Evolutionary conservation across 2,888 invertebrate species (phyloP).

Genomic region (Xestia sexstrigata): DNA sequence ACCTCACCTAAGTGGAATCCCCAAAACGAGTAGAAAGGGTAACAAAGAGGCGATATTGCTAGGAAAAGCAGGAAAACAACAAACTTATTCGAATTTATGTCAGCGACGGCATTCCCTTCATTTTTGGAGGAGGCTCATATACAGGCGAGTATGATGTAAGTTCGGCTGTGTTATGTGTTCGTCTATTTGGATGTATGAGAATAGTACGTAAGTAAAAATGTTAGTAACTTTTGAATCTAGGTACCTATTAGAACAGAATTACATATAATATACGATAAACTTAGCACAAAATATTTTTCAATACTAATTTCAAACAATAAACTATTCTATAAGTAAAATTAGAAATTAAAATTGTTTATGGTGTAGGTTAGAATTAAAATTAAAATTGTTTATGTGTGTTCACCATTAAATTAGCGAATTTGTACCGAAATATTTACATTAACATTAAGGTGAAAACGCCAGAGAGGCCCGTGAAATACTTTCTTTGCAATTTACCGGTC

Average conservation of each 20-base stretch:
- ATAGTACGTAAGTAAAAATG: background rate
- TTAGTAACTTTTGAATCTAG: background rate
- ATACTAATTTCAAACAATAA: background rate
- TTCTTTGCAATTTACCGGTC: too few relatives aligned
- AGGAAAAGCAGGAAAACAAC: slow-evolving; percentile 26
- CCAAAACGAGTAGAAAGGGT: slow-evolving; percentile 4
- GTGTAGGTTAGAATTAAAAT: background rate
- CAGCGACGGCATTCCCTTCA: slow-evolving; percentile 25
- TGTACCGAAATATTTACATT: background rate
- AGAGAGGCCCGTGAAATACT: too few relatives aligned
- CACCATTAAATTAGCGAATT: background rate
- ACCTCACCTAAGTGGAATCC: slow-evolving; percentile 4
- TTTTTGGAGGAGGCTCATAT: slow-evolving; percentile 4
- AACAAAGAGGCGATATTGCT: slow-evolving; percentile 27
- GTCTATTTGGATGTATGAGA: background rate
- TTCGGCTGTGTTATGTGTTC: background rate
- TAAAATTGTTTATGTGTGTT: background rate
- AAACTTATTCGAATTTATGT: slow-evolving; percentile 34
- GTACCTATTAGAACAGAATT: background rate
- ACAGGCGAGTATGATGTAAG: background rate
- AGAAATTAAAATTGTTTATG: background rate
- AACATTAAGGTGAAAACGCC: too few relatives aligned
- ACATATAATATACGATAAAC: background rate
- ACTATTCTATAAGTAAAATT: background rate
- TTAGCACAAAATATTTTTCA: background rate